A percentile compares a stretch with the other conserved stretches of the same genome.
phyloP scores from a whole-genome alignment of 2,888 invertebrate species.

The Oxyteleia sp. region DNA sequence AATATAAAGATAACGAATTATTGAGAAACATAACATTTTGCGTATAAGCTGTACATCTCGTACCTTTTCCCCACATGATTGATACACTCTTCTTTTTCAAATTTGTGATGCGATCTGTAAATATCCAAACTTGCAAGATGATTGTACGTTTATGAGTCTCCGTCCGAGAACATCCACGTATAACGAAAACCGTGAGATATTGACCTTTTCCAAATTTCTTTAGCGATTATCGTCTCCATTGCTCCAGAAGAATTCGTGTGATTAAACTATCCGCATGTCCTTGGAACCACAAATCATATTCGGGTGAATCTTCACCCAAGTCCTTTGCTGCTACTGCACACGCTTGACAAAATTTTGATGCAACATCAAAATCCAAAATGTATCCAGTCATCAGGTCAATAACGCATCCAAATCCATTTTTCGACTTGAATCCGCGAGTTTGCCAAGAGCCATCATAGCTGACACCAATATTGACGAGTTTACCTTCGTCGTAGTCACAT shows the following conservation, averaged over 20 bases:
- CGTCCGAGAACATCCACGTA: constrained; percentile 52
- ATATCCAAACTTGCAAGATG: constrained; percentile 47
- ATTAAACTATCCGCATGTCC: constrained; percentile 58
- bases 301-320: constrained; percentile 35
- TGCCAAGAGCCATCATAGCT: constrained; percentile 67
- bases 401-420: constrained; percentile 62
- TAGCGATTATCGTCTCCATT: constrained; percentile 57
- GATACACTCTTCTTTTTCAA: constrained; percentile 61
- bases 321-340: constrained; percentile 51
- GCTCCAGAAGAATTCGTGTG: constrained; percentile 67
- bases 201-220: constrained; percentile 54
- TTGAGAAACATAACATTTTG: constrained; percentile 14
- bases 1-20: constrained; percentile 14
- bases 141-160: constrained; percentile 48
- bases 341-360: constrained; percentile 67
- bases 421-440: constrained; percentile 67
- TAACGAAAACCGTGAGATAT: constrained; percentile 45
- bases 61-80: constrained; percentile 58
- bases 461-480: constrained; percentile 33
- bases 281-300: constrained; percentile 63
- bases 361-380: constrained; percentile 57
- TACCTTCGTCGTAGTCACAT: constrained; percentile 5
- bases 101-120: constrained; percentile 42
- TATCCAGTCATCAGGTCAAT: constrained; percentile 64
- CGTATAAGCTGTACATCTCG: neutral